Percentiles rank a stretch among this genome's conserved stretches.
These are phyloP conservation scores for Callionymus lyra DNA, from an alignment of 2,113 vertebrate genomes.

Conservation along the genomic window DNA sequence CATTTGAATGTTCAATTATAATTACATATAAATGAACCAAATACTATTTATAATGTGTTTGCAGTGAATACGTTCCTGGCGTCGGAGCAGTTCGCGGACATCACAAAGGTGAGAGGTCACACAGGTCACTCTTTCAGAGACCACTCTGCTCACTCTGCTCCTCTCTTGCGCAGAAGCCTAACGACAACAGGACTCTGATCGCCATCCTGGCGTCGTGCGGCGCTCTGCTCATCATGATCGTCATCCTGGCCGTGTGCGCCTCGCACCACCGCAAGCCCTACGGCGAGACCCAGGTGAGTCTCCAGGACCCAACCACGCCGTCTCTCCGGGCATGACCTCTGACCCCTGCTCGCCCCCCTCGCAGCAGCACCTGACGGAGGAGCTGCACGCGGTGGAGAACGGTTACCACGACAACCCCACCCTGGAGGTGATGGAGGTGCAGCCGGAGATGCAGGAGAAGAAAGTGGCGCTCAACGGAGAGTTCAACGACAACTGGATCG, in stretches of 20 bases:
- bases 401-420: conserved; percentile 97
- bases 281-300: conserved; percentile 61
- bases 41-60: neutral
- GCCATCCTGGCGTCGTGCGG: conserved; percentile 61
- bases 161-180: conserved; percentile 15
- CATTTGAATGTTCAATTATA: too few species aligned
- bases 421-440: conserved; percentile 93
- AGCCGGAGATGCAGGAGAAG: conserved; percentile 92
- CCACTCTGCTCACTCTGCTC: neutral
- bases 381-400: conserved; percentile 91
- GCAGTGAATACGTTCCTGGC: conserved; percentile 30
- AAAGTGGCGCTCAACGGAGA: conserved; percentile 78
- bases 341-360: neutral
- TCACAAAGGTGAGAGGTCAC: conserved; percentile 26
- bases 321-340: neutral
- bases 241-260: conserved; percentile 44
- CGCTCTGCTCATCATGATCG: conserved; percentile 58
- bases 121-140: neutral
- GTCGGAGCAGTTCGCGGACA: conserved; percentile 26
- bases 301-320: too few species aligned
- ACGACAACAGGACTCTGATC: conserved; percentile 48
- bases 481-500: conserved; percentile 95
- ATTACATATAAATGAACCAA: neutral
- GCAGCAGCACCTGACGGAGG: conserved; percentile 88
- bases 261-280: conserved; percentile 59